A percentile compares a stretch with the other conserved stretches of the same genome.
Evolutionary conservation across 2,797 vertebrate species (phyloP).

Genomic region (Catamblyrhynchus diadema): DNA sequence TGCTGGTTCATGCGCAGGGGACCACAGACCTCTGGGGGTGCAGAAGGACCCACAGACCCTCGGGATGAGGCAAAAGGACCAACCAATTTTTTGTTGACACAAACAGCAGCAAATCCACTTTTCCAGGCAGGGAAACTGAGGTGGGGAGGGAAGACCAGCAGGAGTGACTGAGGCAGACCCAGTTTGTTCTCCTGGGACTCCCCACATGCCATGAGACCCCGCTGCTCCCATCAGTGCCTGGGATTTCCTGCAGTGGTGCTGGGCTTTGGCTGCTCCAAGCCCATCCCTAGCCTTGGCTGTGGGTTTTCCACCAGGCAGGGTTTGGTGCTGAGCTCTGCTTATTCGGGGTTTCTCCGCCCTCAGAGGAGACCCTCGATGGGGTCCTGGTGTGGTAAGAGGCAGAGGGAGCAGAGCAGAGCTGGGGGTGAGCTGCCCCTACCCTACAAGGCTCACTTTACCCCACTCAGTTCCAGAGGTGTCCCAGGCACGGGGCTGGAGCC

Average conservation of each 20-base stretch:
- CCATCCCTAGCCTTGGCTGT: background rate
- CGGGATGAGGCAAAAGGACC: background rate
- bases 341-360: background rate
- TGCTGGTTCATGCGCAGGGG: rapidly evolving
- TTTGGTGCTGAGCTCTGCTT: background rate
- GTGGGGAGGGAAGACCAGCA: background rate
- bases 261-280: background rate
- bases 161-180: rapidly evolving
- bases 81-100: too few species aligned
- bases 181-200: rapidly evolving
- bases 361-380: background rate
- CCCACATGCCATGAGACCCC: rapidly evolving
- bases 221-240: background rate
- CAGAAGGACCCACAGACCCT: background rate
- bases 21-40: background rate
- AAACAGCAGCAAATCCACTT: background rate
- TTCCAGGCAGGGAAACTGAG: background rate
- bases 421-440: background rate
- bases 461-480: background rate
- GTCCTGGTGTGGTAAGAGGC: background rate
- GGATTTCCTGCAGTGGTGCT: background rate
- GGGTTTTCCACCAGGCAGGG: background rate
- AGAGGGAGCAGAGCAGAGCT: background rate
- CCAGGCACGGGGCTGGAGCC: background rate
- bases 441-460: background rate